Base-by-base conservation (phyloP, 2,888 invertebrate genomes). In the Parthenolecanium corni region DNA sequence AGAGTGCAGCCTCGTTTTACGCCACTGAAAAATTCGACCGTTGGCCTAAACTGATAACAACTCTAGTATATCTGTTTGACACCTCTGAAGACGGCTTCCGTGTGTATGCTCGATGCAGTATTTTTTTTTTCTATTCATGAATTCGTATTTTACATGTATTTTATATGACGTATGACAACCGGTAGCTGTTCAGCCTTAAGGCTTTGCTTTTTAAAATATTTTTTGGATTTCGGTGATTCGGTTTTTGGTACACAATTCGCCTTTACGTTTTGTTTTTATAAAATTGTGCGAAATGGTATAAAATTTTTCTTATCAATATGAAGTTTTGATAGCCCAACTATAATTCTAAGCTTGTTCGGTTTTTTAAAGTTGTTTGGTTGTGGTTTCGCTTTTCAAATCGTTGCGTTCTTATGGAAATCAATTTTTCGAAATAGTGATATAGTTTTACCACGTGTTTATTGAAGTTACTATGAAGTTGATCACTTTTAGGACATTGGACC, bases 1-100 rank as follows among this genome's bases (percentile, higher is more conserved):
- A 51, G 51, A 47, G 49, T 38, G 49, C 49, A 51, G 38, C 49
- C 38, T 40, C 49, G 36, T 21, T 18, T 49, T 21, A 44, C 57
- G 57, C 57, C 46, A 46, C 57, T 49, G 25, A 47, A 61, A 61
- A 61, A 61, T 61, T 61, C 61, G 61, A 61, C 61, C 61, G 61
- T 61, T 61, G 61, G 49, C 61, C 61, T 61, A 61, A 49, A 61
- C 49, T 61, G 61, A 61, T 61, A 61, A 61, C 61, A 61, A 49
- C 49, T 51, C 36, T 61, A 61, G 61, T 61, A 51, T 61, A 61
- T 51, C 61, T 31, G 61, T 51, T 61, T 61, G 61, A 61, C 61
- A 61, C 61, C 61, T 61, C 61, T 61, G 49, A 51, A 49, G 61
- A 61, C 61, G 61, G 61, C 61, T 61, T 61, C 61, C 47, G 61